phyloP scores from a whole-genome alignment of 2,797 vertebrate genomes.

The Falco columbarius region DNA sequence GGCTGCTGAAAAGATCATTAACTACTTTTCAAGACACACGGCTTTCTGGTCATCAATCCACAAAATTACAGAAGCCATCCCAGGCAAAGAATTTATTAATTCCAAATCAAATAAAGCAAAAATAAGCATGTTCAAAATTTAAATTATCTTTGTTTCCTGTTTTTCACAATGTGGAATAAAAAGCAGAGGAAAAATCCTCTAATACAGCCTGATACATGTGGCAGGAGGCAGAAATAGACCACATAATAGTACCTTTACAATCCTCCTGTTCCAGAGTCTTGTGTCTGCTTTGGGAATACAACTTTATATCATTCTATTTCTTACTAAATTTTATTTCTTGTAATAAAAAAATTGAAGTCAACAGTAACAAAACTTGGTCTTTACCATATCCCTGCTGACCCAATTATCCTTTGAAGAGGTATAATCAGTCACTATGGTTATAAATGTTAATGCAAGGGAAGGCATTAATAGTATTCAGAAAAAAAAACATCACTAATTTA shows the following conservation, averaged over 20 bases:
- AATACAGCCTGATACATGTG: neutral
- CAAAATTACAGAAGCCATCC: neutral
- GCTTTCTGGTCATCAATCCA: neutral
- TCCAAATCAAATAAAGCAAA: neutral
- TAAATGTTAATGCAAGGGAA: neutral
- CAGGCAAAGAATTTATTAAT: neutral
- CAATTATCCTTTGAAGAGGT: neutral
- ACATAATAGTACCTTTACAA: neutral
- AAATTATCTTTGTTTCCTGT: neutral
- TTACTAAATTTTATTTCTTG: conserved; percentile 10
- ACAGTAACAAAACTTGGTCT: neutral
- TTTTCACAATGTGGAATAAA: neutral
- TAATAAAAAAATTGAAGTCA: neutral
- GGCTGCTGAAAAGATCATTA: neutral
- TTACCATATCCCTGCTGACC: neutral
- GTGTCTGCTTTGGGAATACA: neutral
- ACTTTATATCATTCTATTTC: neutral
- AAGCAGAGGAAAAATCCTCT: neutral
- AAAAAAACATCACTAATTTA: neutral
- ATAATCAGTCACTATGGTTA: neutral
- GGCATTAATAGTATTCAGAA: neutral
- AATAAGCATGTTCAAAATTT: neutral
- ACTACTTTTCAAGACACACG: neutral
- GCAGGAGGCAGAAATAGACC: neutral
- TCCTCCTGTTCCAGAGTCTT: neutral